Conservation (phyloP, 35 echinoderm and acorn worm genomes). For the Amphiura filiformis region DNA sequence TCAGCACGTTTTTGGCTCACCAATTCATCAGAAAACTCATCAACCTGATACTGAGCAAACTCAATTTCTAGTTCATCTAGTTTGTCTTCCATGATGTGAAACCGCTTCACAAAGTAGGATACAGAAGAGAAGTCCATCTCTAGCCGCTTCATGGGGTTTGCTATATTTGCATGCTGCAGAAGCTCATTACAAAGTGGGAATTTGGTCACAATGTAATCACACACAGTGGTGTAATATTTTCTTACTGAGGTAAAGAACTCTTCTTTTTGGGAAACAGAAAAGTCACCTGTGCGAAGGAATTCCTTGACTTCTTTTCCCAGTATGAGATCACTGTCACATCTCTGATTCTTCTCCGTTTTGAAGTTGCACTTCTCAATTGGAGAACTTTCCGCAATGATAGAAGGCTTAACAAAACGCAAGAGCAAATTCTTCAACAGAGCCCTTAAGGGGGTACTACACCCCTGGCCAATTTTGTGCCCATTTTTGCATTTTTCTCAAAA, state of each 20-base stretch:
- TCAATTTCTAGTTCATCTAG: constrained; percentile 59
- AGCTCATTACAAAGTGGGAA: constrained; percentile 48
- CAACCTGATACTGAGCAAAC: constrained; percentile 52
- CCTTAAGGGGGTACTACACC: too few relatives aligned
- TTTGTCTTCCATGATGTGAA: constrained; percentile 45
- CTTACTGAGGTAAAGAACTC: constrained; percentile 44
- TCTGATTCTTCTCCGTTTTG: constrained; percentile 37
- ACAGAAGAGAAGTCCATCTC: constrained; percentile 45
- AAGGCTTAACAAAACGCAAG: constrained; percentile 51
- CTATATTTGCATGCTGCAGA: constrained; percentile 37
- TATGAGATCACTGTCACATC: constrained; percentile 35
- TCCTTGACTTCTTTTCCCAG: constrained; percentile 45
- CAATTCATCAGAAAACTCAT: background rate
- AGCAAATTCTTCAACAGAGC: constrained; percentile 1
- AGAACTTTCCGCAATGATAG: constrained; percentile 24
- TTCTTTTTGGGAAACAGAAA: constrained; percentile 11
- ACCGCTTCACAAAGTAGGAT: constrained; percentile 64
- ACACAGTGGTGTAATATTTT: constrained; percentile 40
- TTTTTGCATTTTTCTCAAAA: too few relatives aligned
- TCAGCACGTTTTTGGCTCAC: background rate
- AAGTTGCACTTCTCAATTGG: constrained; percentile 33
- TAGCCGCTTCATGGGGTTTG: constrained; percentile 17
- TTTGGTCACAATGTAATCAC: constrained; percentile 42
- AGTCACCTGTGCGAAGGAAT: constrained; percentile 33
- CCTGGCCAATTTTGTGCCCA: too few relatives aligned